Evolutionary conservation across 2,888 invertebrate species (phyloP).

Genomic region (Trissolcus japonicus): DNA sequence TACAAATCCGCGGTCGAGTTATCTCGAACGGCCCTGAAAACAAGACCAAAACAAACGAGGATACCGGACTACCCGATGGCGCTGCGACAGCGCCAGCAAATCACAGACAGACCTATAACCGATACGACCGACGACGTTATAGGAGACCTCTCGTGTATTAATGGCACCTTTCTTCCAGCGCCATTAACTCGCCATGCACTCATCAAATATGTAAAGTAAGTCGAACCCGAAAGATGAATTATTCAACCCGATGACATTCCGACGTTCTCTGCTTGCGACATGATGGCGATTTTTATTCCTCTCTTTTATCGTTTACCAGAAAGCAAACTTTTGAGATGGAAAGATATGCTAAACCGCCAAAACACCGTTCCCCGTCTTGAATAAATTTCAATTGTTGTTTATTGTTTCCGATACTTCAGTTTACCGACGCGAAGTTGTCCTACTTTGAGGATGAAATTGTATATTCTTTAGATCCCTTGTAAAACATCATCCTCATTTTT

Average conservation of each 20-base stretch:
- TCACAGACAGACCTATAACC: constrained; percentile 28
- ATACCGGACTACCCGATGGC: constrained; percentile 27
- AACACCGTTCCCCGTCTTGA: constrained; percentile 3
- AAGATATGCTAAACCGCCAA: constrained; percentile 33
- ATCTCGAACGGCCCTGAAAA: constrained; percentile 8
- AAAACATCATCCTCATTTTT: too few species aligned
- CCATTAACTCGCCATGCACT: constrained; percentile 70
- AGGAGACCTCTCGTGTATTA: constrained; percentile 73
- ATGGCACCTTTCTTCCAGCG: constrained; percentile 72
- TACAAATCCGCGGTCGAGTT: background rate
- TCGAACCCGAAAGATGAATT: constrained; percentile 59
- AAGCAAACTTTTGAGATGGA: constrained; percentile 34
- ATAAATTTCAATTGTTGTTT: constrained; percentile 14
- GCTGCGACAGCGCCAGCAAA: constrained; percentile 20
- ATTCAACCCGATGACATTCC: constrained; percentile 59
- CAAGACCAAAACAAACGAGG: constrained; percentile 31
- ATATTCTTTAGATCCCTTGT: too few species aligned
- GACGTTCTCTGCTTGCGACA: constrained; percentile 33
- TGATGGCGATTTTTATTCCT: background rate
- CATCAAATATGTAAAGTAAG: constrained; percentile 75
- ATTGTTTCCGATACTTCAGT: too few species aligned
- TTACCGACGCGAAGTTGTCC: too few species aligned
- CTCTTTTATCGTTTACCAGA: background rate
- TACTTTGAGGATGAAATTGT: too few species aligned
- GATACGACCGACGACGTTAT: constrained; percentile 50